Percentiles rank a stretch among this genome's conserved stretches.
Evolutionary conservation across 1,140 invertebrate species (phyloP).

Genomic region (Camponotus vicinus): DNA sequence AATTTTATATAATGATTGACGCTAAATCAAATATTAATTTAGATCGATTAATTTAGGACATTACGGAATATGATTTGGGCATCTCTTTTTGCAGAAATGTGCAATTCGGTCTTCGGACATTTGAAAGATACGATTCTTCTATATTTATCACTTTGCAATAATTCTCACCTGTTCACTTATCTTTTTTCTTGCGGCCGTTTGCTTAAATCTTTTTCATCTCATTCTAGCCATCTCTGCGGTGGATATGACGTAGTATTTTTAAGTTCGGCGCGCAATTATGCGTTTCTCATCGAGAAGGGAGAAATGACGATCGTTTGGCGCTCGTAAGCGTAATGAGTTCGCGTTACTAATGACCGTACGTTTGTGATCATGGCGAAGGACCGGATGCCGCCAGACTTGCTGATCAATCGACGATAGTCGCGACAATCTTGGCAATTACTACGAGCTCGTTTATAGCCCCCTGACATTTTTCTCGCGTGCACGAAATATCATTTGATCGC

Average conservation of each 20-base stretch:
- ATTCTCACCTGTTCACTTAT: neutral
- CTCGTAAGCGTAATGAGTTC: constrained; percentile 65
- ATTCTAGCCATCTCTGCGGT: neutral
- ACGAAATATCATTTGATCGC: constrained; percentile 59
- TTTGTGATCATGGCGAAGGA: constrained; percentile 55
- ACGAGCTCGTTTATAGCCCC: constrained; percentile 8
- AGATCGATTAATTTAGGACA: neutral
- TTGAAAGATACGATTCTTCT: neutral
- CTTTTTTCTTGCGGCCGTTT: neutral
- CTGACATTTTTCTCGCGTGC: constrained; percentile 26
- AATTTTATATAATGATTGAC: neutral
- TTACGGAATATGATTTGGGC: neutral
- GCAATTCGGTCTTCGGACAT: neutral
- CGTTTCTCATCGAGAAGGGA: constrained; percentile 30
- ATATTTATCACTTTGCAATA: constrained; percentile 5
- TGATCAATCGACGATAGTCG: constrained; percentile 45
- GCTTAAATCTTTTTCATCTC: neutral
- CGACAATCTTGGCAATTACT: constrained; percentile 46
- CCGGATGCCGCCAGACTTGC: constrained; percentile 38
- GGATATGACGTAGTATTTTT: constrained; percentile 49
- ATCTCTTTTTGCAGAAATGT: neutral
- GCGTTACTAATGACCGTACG: constrained; percentile 58
- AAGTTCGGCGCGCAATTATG: constrained; percentile 9
- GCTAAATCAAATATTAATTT: neutral
- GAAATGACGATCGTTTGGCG: constrained; percentile 44